These are phyloP conservation scores for Apogon hyalosoma DNA, from an alignment of 2,797 vertebrate species.

Conservation along the genomic window DNA sequence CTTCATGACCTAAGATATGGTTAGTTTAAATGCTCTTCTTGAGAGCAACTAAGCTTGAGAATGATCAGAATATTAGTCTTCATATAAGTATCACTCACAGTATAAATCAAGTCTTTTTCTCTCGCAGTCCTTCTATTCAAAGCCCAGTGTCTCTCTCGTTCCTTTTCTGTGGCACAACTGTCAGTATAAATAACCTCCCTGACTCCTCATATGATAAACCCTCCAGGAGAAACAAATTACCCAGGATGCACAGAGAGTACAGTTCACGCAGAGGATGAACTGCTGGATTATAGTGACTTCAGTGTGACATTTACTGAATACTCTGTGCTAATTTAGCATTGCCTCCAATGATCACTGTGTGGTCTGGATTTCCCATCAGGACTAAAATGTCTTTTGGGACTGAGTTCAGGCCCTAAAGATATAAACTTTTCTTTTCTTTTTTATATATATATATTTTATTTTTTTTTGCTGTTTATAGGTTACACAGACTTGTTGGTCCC, in stretches of 20 bases:
- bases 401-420: background rate
- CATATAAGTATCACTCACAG: background rate
- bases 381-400: conserved; percentile 32
- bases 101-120: background rate
- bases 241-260: conserved; percentile 68
- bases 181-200: conserved; percentile 73
- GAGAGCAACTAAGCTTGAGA: background rate
- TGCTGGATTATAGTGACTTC: conserved; percentile 55
- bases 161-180: conserved; percentile 57
- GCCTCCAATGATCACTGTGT: conserved; percentile 2
- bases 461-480: conserved; percentile 12
- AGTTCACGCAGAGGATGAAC: conserved; percentile 46
- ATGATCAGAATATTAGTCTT: background rate
- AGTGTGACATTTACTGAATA: conserved; percentile 48
- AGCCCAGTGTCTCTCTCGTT: conserved; percentile 2
- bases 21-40: background rate
- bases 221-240: conserved; percentile 76
- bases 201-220: conserved; percentile 71
- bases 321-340: conserved; percentile 40
- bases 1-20: conserved; percentile 2
- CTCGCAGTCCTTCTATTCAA: background rate
- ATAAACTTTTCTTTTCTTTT: background rate
- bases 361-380: conserved; percentile 35
- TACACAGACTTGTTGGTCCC: background rate
- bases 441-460: too few species aligned